Evolutionary conservation across 1,140 invertebrate species (phyloP).

Genomic region (Lepidurus packardi): DNA sequence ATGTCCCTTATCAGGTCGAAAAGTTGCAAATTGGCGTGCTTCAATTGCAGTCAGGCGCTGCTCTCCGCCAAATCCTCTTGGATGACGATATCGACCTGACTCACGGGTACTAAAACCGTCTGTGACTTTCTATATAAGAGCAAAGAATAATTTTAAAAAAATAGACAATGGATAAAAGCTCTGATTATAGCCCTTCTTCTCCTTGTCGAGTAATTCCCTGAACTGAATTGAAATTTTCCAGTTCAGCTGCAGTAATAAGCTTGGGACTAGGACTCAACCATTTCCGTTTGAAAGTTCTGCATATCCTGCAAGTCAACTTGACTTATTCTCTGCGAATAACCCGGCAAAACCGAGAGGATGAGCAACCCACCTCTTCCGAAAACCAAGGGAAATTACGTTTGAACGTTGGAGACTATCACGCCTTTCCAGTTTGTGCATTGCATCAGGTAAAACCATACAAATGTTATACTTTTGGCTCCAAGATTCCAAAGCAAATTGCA

Average conservation of each 20-base stretch:
- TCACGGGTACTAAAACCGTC: neutral
- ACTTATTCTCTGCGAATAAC: neutral
- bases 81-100: constrained; percentile 18
- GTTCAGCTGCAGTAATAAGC: constrained; percentile 14
- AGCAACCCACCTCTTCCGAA: neutral
- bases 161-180: no score
- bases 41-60: neutral
- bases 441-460: no score
- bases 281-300: neutral
- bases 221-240: constrained; percentile 1
- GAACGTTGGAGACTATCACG: no score
- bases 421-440: no score
- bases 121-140: no score
- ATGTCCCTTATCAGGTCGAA: constrained; percentile 7
- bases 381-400: no score
- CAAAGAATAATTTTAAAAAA: no score
- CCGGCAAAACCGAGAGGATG: neutral
- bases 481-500: no score
- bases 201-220: neutral
- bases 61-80: neutral
- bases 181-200: no score
- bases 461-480: no score
- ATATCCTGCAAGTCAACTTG: neutral
- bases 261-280: neutral
- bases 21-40: constrained; percentile 14